A percentile compares a stretch with the other conserved stretches of the same genome.
Conservation (phyloP, 2,888 invertebrate genomes). For the Rotaria sp. region DNA sequence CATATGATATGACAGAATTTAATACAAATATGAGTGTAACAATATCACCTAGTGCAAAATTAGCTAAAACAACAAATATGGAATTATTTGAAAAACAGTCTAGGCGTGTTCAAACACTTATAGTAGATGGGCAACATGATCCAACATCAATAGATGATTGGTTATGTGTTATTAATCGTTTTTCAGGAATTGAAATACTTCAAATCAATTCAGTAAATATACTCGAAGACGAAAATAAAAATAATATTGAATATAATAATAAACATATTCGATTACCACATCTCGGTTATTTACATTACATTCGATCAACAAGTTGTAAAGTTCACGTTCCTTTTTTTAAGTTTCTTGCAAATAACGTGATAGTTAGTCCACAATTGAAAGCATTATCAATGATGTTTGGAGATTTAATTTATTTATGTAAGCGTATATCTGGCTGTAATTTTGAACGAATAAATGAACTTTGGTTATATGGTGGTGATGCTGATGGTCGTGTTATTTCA, state of each 20-base stretch:
- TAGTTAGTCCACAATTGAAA: background rate
- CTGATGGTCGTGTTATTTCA: background rate
- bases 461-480: background rate
- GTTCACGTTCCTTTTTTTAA: background rate
- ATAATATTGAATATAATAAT: background rate
- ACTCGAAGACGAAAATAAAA: background rate
- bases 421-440: background rate
- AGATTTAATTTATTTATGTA: slow-evolving; percentile 8
- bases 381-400: background rate
- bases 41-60: background rate
- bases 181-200: background rate
- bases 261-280: background rate
- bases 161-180: background rate
- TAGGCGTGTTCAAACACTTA: background rate
- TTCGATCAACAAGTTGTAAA: background rate
- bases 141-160: background rate
- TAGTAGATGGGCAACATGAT: background rate
- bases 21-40: slow-evolving; percentile 2
- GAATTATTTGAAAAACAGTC: background rate
- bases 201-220: background rate
- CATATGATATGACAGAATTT: background rate
- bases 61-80: background rate
- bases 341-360: background rate
- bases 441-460: background rate
- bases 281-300: background rate